These are phyloP conservation scores for Micropterix aruncella DNA, from an alignment of 2,888 invertebrate species.

Conservation along the genomic window DNA sequence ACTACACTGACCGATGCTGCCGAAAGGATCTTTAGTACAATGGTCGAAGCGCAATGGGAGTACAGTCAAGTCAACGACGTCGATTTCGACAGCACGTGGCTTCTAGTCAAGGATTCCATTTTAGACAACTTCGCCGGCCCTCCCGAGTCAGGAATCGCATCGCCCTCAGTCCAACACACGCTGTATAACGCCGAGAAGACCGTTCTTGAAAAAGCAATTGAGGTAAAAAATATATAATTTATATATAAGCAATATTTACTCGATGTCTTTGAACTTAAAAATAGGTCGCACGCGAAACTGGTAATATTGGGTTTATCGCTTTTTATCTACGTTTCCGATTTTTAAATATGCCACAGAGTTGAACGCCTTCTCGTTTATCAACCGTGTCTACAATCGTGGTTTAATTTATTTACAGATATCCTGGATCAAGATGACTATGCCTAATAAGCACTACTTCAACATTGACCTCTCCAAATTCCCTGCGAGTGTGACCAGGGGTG, in stretches of 20 bases:
- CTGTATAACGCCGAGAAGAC: slow-evolving; percentile 56
- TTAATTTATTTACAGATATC: slow-evolving; percentile 48
- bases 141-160: slow-evolving; percentile 53
- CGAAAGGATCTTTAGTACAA: slow-evolving; percentile 64
- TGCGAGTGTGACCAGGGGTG: slow-evolving; percentile 42
- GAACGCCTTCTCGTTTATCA: too few relatives aligned
- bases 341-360: too few relatives aligned
- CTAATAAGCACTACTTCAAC: slow-evolving; percentile 68
- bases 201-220: slow-evolving; percentile 50
- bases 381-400: too few relatives aligned
- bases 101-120: slow-evolving; percentile 53
- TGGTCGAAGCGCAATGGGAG: slow-evolving; percentile 62
- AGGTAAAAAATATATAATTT: slow-evolving; percentile 42
- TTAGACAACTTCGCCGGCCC: slow-evolving; percentile 65
- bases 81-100: slow-evolving; percentile 58
- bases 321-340: too few relatives aligned
- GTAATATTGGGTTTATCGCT: too few relatives aligned
- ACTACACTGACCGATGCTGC: slow-evolving; percentile 59
- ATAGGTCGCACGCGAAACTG: too few relatives aligned
- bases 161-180: slow-evolving; percentile 70
- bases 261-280: too few relatives aligned
- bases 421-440: slow-evolving; percentile 63
- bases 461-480: slow-evolving; percentile 65
- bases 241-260: not conserved
- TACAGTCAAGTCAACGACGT: slow-evolving; percentile 49